Base-by-base conservation (phyloP, 2,888 invertebrate species). In the Ectemnius lituratus region DNA sequence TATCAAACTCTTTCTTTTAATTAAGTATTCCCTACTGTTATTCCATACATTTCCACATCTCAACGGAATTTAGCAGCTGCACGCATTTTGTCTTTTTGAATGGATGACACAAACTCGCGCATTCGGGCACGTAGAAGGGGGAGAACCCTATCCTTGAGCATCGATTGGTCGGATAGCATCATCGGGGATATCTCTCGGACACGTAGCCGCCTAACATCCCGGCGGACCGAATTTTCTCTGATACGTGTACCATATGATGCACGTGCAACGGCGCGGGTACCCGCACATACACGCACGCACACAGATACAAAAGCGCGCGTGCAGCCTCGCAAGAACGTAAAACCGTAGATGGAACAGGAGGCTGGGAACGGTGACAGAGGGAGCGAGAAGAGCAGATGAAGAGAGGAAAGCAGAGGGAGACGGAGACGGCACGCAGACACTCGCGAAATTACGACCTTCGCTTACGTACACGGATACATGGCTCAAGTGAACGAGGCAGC, bases 381-480 rank as follows among this genome's bases (percentile, higher is more conserved):
- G 60, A 45, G 47, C 60, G 56, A 28, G 56, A n/a, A 65, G 62
- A 56, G 13, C 61, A 49, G 61, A 14, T 2, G 27, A 60, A 52
- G 58, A 16, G 28, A 27, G 67, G 27, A 64, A 61, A 52, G 13
- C 58, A 69, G 67, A 71, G 57, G 63, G 67, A 46, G 71, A 68
- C 63, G 57, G 76, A 72, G 74, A 78, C 69, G 73, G 76, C 83
- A 86, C 88, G 83, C 87, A 88, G 88, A 86, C 87, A 88, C 83
- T 81, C 82, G 83, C 83, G 83, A 86, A 88, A 88, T 88, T 86
- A 87, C 87, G 87, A 86, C 81, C 85, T 86, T 85, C 85, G 83
- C 82, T 86, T 84, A 83, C 83, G 84, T 87, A 84, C 37, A 37
- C 84, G 82, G 85, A 86, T 87, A 84, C 84, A 82, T 84, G 82